Evolutionary conservation across 2,797 vertebrate species (phyloP).

Genomic region (Ara ararauna): DNA sequence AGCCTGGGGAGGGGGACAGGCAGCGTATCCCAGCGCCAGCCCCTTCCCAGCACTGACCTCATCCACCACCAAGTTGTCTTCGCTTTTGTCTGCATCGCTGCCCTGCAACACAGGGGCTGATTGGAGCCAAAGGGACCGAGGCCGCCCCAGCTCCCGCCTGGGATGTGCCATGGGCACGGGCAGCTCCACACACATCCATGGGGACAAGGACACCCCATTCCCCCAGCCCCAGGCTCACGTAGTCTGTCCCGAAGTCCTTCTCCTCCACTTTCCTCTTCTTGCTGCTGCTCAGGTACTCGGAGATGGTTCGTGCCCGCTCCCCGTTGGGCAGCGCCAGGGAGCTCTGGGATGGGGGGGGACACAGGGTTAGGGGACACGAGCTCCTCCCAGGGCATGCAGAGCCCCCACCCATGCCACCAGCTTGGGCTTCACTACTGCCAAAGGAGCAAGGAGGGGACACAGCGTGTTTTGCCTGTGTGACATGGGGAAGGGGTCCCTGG

Average conservation of each 20-base stretch:
- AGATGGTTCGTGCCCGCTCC: slow-evolving; percentile 84
- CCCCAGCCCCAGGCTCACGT: slow-evolving; percentile 77
- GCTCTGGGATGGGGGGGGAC: slow-evolving; percentile 76
- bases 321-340: slow-evolving; percentile 85
- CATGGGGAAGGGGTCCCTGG: background rate
- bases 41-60: slow-evolving; percentile 76
- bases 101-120: slow-evolving; percentile 70
- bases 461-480: background rate
- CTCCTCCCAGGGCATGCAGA: background rate
- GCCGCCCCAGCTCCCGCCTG: accelerated
- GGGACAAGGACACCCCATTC: background rate
- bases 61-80: slow-evolving; percentile 92
- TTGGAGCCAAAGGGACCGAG: background rate
- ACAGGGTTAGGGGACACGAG: background rate
- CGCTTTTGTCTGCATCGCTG: slow-evolving; percentile 91
- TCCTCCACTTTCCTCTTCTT: slow-evolving; percentile 94
- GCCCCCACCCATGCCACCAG: background rate
- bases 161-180: background rate
- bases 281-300: slow-evolving; percentile 90
- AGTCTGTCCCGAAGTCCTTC: slow-evolving; percentile 91
- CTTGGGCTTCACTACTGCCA: background rate
- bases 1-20: accelerated
- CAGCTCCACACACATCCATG: background rate
- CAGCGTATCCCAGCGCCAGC: background rate
- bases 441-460: background rate